phyloP scores from a whole-genome alignment of 1,140 invertebrate genomes.

The Drosophila ficusphila region DNA sequence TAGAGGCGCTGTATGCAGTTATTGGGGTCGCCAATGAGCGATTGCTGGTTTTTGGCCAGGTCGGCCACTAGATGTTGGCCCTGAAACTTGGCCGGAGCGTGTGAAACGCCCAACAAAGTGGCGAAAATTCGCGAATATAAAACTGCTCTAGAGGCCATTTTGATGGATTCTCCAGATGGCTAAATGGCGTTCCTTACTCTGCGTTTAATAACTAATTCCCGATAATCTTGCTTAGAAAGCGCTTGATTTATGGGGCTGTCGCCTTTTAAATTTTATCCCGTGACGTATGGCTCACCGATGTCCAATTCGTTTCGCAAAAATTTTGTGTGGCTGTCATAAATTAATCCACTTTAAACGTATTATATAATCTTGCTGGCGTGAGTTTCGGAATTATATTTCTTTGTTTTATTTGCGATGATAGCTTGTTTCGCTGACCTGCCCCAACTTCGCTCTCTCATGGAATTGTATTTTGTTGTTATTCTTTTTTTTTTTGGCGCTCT shows the following conservation, averaged over 20 bases:
- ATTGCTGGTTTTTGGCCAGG: slow-evolving; percentile 44
- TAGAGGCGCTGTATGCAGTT: slow-evolving; percentile 30
- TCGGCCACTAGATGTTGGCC: slow-evolving; percentile 47
- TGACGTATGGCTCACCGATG: slow-evolving; percentile 35
- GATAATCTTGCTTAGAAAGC: slow-evolving; percentile 32
- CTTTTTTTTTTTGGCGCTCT: slow-evolving; percentile 25
- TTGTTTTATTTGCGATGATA: slow-evolving; percentile 18
- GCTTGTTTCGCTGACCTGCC: slow-evolving; percentile 59
- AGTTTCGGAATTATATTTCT: slow-evolving; percentile 28
- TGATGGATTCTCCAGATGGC: slow-evolving; percentile 18
- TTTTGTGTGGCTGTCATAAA: slow-evolving; percentile 54
- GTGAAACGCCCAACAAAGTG: slow-evolving; percentile 22
- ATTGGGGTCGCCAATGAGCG: slow-evolving; percentile 58
- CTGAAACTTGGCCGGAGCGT: slow-evolving; percentile 55
- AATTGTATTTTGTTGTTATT: no score
- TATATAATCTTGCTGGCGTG: slow-evolving; percentile 47
- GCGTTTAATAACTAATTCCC: slow-evolving; percentile 1
- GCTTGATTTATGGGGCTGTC: slow-evolving; percentile 38
- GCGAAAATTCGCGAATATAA: slow-evolving; percentile 10
- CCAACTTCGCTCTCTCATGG: slow-evolving; percentile 43
- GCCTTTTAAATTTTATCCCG: slow-evolving; percentile 37
- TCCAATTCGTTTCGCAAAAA: slow-evolving; percentile 33
- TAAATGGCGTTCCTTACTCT: neutral
- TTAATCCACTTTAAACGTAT: slow-evolving; percentile 55
- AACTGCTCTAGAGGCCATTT: neutral